Conservation (phyloP, 1,140 invertebrate species). For the Drosophila pectinifera region DNA sequence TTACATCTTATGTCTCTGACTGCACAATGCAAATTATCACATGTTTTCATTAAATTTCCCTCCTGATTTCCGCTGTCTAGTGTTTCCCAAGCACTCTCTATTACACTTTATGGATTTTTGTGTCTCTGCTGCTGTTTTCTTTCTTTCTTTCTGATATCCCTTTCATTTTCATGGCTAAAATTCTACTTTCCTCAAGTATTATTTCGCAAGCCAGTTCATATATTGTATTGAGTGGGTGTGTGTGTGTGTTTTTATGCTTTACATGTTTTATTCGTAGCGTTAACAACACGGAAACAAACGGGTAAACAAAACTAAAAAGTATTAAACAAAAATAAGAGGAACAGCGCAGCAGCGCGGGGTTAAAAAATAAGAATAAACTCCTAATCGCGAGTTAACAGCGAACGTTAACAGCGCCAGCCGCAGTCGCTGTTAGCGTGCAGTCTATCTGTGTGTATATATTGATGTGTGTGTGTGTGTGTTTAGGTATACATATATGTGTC, state of each 20-base stretch:
- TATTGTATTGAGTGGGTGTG: conserved; percentile 15
- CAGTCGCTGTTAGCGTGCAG: conserved; percentile 68
- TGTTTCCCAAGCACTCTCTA: conserved; percentile 48
- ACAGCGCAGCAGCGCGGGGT: conserved; percentile 61
- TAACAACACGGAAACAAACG: conserved; percentile 65
- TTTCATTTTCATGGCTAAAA: conserved; percentile 53
- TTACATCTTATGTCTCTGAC: conserved; percentile 75
- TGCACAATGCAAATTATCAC: conserved; percentile 85
- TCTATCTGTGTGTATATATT: conserved; percentile 52
- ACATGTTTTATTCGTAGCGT: conserved; percentile 63
- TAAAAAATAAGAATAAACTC: conserved; percentile 29
- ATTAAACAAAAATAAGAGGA: conserved; percentile 36
- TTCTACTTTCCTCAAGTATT: conserved; percentile 76
- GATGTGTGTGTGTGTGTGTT: conserved; percentile 29
- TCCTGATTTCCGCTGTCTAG: conserved; percentile 12
- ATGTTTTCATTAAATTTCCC: conserved; percentile 67
- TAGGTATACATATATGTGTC: conserved; percentile 25
- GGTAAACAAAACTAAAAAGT: conserved; percentile 51
- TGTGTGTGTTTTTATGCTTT: conserved; percentile 34
- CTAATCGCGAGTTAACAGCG: conserved; percentile 38
- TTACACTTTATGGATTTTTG: conserved; percentile 24
- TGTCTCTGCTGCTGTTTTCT: conserved; percentile 25
- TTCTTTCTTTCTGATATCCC: conserved; percentile 11
- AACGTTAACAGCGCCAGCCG: conserved; percentile 67
- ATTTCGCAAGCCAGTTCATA: conserved; percentile 55